phyloP scores from a whole-genome alignment of 2,888 invertebrate species.

The Pristionchus exspectatus region DNA sequence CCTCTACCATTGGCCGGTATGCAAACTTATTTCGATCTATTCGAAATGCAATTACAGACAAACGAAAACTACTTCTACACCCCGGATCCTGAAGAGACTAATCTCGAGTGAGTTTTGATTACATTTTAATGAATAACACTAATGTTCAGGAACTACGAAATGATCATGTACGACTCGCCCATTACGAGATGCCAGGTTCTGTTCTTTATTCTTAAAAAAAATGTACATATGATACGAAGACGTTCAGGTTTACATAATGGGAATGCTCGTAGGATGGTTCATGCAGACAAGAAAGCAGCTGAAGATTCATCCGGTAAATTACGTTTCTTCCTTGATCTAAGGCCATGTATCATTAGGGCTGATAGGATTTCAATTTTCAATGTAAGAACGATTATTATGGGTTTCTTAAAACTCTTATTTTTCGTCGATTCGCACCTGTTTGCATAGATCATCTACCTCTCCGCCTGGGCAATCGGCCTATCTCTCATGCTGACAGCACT shows the following conservation, averaged over 20 bases:
- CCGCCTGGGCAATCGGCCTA: slow-evolving; percentile 36
- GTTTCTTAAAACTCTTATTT: neutral
- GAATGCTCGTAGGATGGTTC: slow-evolving; percentile 55
- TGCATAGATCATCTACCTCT: slow-evolving; percentile 54
- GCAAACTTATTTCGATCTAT: neutral
- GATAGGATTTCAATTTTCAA: too few species aligned
- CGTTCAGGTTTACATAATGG: slow-evolving; percentile 56
- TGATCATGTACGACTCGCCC: slow-evolving; percentile 57
- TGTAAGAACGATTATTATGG: too few species aligned
- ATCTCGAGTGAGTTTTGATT: neutral
- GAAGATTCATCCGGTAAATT: too few species aligned
- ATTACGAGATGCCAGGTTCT: slow-evolving; percentile 53
- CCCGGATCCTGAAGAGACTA: neutral
- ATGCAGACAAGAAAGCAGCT: slow-evolving; percentile 32
- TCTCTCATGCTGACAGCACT: slow-evolving; percentile 48
- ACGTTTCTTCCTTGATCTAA: too few species aligned
- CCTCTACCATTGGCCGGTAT: slow-evolving; percentile 48
- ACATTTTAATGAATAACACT: neutral
- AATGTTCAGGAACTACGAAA: slow-evolving; percentile 43
- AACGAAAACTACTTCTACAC: neutral
- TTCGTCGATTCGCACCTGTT: neutral
- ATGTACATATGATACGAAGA: too few species aligned
- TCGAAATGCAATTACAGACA: neutral
- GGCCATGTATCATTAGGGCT: too few species aligned
- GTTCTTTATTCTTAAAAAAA: neutral